Conservation (phyloP, 2,113 vertebrate genomes). For the Arenaria interpres region DNA sequence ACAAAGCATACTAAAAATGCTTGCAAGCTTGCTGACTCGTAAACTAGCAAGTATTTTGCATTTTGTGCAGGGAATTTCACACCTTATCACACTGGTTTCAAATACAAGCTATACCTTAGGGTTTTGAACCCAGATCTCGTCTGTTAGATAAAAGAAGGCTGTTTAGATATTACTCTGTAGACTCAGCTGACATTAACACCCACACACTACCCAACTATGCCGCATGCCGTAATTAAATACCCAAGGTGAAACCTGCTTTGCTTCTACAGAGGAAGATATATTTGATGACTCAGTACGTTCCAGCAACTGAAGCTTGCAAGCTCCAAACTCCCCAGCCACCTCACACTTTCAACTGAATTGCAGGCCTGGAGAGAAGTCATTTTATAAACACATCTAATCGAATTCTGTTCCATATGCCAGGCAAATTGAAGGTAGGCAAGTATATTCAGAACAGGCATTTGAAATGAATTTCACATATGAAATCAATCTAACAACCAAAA, state of each 20-base stretch:
- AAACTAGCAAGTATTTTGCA: neutral
- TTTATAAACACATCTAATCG: conserved; percentile 1
- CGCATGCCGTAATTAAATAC: neutral
- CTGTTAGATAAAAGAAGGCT: neutral
- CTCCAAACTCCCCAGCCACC: neutral
- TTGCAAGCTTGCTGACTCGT: neutral
- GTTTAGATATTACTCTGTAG: neutral
- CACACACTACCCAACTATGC: neutral
- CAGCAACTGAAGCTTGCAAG: neutral
- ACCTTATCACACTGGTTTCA: neutral
- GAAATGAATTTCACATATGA: conserved; percentile 24
- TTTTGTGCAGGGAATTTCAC: neutral
- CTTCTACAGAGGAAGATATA: neutral
- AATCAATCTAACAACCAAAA: neutral
- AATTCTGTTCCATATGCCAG: neutral
- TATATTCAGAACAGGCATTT: neutral
- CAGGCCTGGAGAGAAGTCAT: neutral
- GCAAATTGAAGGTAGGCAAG: neutral
- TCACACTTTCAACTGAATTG: neutral
- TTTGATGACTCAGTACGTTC: neutral
- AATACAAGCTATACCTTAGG: neutral
- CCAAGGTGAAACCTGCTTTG: neutral
- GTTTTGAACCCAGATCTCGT: neutral
- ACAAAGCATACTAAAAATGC: neutral
- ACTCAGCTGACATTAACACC: neutral